Base-by-base conservation (phyloP, 2,113 vertebrate species). In the Tenrec ecaudatus region DNA sequence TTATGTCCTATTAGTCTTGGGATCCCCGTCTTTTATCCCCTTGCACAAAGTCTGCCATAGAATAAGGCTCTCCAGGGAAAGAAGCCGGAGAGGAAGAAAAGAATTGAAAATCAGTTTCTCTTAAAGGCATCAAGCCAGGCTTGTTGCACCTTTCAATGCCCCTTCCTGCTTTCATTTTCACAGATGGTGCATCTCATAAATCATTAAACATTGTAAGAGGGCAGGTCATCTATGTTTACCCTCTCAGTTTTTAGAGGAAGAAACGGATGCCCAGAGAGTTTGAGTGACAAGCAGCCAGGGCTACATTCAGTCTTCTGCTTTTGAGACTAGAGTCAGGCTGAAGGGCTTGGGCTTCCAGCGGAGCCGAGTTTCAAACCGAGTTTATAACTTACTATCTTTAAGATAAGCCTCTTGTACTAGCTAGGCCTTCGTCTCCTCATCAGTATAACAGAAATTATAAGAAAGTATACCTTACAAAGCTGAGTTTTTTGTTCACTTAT, bases 331-430 rank as follows among this genome's bases (percentile, higher is more conserved):
- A 79, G 36, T 27, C 22, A 22, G 66, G 58, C 27, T 11, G 1
- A 80, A 83, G 58, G 79, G 25, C 33, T 43, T 79, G 64, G 38
- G 19, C 33, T 89, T 91, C 73, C 93, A 84, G 43, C 19, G 64
- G 11, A 94, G 40, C 12, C 40, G 75, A 23, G 22, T 89, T 93
- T 95, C 89, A 80, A 94, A 53, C 22, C 31, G 68, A 20, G 92
- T 95, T 79, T 88, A 19, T 87, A 69, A 75, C 29, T 92, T 69
- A 84, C 33, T 92, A 84, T 69, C 58, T 64, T 89, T 79, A 2
- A n/a, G 15, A 69, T 76, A n/a, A 89, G 33, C 73, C 57, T 29
- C 12, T 86, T 92, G 88, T 31, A 69, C 31, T 80, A 27, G 86
- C 66, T 58, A 82, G 69, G 31, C 22, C 60, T 81, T 58, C n/a